Conservation (phyloP, 2,888 invertebrate species). For the Synanthedon tipuliformis region DNA sequence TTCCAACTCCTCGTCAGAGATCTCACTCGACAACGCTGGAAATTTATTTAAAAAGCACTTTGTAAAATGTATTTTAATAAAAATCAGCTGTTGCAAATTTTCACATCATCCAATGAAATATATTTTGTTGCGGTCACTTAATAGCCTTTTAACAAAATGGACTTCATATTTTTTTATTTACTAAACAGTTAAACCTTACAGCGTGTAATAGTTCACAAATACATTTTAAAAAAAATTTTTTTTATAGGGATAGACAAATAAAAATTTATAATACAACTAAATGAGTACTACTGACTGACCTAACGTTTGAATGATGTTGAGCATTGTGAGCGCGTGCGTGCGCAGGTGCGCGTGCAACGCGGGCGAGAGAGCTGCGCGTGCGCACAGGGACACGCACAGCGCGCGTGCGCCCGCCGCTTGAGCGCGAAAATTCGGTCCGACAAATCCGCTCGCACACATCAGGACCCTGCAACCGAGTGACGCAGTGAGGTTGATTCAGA, state of each 20-base stretch:
- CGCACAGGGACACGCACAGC: conserved; percentile 28
- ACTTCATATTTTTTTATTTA: too few species aligned
- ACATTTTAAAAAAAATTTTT: too few species aligned
- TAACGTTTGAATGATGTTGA: conserved; percentile 16
- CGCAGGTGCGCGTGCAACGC: conserved; percentile 20
- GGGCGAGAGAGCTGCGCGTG: conserved; percentile 27
- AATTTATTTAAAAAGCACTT: neutral
- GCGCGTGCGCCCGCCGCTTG: conserved; percentile 17
- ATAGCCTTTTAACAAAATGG: too few species aligned
- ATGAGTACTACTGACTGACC: conserved; percentile 14
- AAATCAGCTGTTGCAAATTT: too few species aligned
- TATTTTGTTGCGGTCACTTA: too few species aligned
- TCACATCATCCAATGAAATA: too few species aligned
- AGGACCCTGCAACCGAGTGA: conserved; percentile 21
- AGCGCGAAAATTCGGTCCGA: neutral
- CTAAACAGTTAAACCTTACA: too few species aligned
- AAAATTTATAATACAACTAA: too few species aligned
- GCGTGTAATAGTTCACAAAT: too few species aligned
- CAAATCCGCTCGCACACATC: conserved; percentile 22
- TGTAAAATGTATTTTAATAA: too few species aligned
- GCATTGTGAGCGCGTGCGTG: conserved; percentile 14
- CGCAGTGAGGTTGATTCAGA: too few species aligned
- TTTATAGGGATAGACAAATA: too few species aligned
- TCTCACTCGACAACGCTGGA: conserved; percentile 27
- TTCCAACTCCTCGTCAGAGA: conserved; percentile 25